phyloP scores from a whole-genome alignment of 2,888 invertebrate genomes.

The Morinoia aosen region DNA sequence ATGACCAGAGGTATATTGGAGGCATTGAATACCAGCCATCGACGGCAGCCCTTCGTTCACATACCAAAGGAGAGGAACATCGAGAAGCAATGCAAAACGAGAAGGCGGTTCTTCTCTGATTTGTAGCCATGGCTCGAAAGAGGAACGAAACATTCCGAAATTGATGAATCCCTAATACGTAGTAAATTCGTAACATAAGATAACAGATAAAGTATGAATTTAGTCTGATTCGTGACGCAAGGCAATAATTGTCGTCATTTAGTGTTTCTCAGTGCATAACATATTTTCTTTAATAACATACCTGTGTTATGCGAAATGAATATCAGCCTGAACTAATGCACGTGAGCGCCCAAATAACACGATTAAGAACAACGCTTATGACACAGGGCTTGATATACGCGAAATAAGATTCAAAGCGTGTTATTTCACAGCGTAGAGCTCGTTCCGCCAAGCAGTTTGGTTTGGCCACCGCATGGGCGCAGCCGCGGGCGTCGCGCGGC shows the following conservation, averaged over 20 bases:
- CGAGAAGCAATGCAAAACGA: neutral
- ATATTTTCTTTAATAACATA: too few relatives aligned
- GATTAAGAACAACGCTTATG: neutral
- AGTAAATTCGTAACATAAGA: too few relatives aligned
- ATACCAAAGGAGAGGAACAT: neutral
- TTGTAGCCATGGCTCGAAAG: neutral
- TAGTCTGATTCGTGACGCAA: too few relatives aligned
- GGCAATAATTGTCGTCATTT: too few relatives aligned
- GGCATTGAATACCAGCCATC: neutral
- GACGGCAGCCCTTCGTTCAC: neutral
- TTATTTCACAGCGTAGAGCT: neutral
- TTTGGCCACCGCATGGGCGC: neutral
- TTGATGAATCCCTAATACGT: neutral
- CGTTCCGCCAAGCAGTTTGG: neutral
- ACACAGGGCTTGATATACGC: neutral
- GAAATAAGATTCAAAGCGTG: neutral
- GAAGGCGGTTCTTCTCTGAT: neutral
- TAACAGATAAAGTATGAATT: too few relatives aligned
- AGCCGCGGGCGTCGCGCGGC: neutral
- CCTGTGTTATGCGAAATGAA: too few relatives aligned
- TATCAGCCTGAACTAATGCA: too few relatives aligned
- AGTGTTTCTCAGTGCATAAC: too few relatives aligned
- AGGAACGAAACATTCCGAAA: neutral
- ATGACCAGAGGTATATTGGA: too few relatives aligned
- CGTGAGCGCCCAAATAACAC: neutral